Percentiles rank a stretch among this genome's conserved stretches.
These are phyloP conservation scores for Phalloptychus januarius DNA, from an alignment of 2,797 vertebrate species.

Conservation along the genomic window DNA sequence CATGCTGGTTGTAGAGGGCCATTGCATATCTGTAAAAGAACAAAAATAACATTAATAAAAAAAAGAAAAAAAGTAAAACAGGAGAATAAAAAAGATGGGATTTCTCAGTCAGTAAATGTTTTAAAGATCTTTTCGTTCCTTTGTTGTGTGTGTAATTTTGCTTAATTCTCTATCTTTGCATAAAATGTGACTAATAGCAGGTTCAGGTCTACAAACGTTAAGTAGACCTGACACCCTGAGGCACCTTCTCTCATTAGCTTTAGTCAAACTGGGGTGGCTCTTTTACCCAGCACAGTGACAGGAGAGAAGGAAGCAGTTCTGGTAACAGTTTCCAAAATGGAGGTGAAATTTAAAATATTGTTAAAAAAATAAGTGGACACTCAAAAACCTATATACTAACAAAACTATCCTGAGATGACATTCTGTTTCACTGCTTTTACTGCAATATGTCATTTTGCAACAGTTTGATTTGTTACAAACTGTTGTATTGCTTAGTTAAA, in stretches of 20 bases:
- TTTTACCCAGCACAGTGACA: neutral
- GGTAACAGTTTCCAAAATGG: neutral
- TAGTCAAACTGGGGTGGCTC: neutral
- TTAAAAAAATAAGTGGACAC: neutral
- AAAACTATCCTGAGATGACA: neutral
- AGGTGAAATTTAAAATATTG: neutral
- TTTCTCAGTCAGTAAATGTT: neutral
- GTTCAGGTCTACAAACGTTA: neutral
- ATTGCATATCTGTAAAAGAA: constrained; percentile 79
- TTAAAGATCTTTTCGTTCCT: neutral
- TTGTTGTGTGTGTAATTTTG: neutral
- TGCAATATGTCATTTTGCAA: neutral
- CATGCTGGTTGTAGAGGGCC: constrained; percentile 85
- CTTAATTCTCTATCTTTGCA: neutral
- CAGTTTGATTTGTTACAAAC: neutral
- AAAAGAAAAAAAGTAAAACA: neutral
- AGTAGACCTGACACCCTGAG: neutral
- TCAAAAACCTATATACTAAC: neutral
- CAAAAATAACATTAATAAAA: neutral
- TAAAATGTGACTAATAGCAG: neutral
- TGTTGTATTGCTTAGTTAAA: neutral
- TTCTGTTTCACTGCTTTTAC: neutral
- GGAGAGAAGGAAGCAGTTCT: neutral
- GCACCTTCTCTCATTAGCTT: neutral
- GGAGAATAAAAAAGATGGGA: neutral